Conservation (phyloP, 2,113 vertebrate genomes). For the Hemibagrus wyckioides region DNA sequence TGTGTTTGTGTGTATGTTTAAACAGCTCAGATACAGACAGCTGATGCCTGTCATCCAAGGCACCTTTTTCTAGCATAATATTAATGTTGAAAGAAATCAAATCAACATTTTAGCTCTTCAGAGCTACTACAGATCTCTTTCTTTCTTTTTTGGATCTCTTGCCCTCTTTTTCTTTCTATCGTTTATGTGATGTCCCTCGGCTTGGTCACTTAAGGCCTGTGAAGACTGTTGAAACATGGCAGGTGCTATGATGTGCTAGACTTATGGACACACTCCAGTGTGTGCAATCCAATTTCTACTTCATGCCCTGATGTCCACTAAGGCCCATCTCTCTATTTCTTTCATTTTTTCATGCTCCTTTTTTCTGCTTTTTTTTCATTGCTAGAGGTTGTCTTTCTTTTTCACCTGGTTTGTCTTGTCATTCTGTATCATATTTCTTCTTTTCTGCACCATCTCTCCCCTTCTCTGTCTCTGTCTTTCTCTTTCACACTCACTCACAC, state of each 20-base stretch:
- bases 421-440: constrained; percentile 29
- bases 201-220: not conserved
- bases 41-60: constrained; percentile 61
- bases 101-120: constrained; percentile 36
- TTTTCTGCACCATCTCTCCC: not conserved
- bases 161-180: constrained; percentile 17
- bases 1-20: constrained; percentile 18
- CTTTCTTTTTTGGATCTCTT: constrained; percentile 17
- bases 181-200: constrained; percentile 22
- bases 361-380: not conserved
- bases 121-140: constrained; percentile 46
- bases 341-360: not conserved
- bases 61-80: constrained; percentile 58
- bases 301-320: constrained; percentile 33
- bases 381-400: constrained; percentile 11
- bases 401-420: constrained; percentile 32
- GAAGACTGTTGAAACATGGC: constrained; percentile 25
- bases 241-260: constrained; percentile 34
- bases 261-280: constrained; percentile 37
- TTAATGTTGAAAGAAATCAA: constrained; percentile 57
- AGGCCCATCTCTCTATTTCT: constrained; percentile 31
- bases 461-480: not conserved
- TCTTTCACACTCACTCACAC: not conserved
- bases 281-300: constrained; percentile 37
- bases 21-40: constrained; percentile 59